Percentiles rank a stretch among this genome's conserved stretches.
These are phyloP conservation scores for Trichonephila clavata DNA, from an alignment of 1,140 invertebrate genomes.

Conservation along the genomic window DNA sequence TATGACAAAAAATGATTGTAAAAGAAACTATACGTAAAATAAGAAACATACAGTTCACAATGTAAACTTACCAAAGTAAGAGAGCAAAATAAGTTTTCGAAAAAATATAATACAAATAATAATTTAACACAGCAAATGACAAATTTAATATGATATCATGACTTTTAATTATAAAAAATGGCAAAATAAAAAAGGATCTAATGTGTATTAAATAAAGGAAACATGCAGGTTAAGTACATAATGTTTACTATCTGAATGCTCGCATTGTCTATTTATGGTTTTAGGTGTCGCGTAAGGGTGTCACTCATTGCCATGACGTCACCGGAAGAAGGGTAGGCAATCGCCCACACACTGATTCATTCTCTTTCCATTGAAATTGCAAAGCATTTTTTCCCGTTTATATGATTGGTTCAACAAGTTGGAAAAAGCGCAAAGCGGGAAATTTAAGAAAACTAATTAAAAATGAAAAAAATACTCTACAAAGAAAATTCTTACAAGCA, in stretches of 20 bases:
- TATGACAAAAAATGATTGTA: not conserved
- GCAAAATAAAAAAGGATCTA: not conserved
- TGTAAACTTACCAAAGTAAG: not conserved
- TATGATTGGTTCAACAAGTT: not conserved
- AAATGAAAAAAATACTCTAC: too few relatives aligned
- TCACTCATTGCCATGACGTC: slow-evolving; percentile 54
- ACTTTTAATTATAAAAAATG: not conserved
- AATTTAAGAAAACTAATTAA: not conserved
- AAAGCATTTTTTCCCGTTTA: not conserved
- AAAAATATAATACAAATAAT: not conserved
- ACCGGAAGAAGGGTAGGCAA: slow-evolving; percentile 49
- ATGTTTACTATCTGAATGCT: slow-evolving; percentile 3
- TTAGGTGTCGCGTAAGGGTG: slow-evolving; percentile 63
- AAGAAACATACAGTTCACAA: not conserved
- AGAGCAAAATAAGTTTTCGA: not conserved
- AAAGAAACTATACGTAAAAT: not conserved
- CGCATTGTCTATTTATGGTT: slow-evolving; percentile 70
- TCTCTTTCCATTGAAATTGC: slow-evolving; percentile 10
- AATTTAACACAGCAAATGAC: not conserved
- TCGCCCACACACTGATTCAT: slow-evolving; percentile 50
- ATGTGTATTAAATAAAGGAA: not conserved
- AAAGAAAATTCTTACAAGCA: too few relatives aligned
- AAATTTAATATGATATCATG: too few relatives aligned
- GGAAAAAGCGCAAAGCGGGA: not conserved
- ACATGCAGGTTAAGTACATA: not conserved